phyloP scores from a whole-genome alignment of 1,140 invertebrate genomes.

The Drosophila nebulosa region DNA sequence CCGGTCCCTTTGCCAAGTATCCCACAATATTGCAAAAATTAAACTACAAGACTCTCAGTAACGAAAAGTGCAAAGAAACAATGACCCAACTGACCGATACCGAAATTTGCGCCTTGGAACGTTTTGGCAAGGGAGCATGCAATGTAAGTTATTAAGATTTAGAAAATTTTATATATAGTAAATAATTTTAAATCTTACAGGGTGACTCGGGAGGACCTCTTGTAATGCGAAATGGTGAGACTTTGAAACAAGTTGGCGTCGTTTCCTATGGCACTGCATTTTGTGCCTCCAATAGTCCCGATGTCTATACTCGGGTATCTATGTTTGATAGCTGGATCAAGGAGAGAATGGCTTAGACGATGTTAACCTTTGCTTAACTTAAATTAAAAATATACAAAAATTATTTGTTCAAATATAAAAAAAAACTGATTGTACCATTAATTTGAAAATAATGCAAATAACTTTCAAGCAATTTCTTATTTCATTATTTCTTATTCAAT shows the following conservation, averaged over 20 bases:
- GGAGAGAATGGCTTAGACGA: constrained; percentile 53
- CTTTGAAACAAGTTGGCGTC: constrained; percentile 83
- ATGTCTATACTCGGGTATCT: constrained; percentile 83
- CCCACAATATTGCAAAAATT: constrained; percentile 64
- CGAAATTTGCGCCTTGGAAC: constrained; percentile 82
- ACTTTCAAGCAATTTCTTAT: no score
- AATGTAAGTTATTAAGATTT: constrained; percentile 42
- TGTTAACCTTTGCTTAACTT: background rate
- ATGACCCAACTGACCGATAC: constrained; percentile 76
- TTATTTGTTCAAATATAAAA: no score
- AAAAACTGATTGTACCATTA: no score
- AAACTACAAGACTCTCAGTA: constrained; percentile 64
- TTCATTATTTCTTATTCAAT: no score
- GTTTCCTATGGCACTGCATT: constrained; percentile 87
- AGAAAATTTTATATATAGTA: constrained; percentile 53
- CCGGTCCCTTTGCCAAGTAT: constrained; percentile 68
- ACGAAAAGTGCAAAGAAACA: constrained; percentile 60
- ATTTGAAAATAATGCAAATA: no score
- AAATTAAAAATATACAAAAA: no score
- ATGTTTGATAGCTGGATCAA: constrained; percentile 82
- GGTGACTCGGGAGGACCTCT: constrained; percentile 89
- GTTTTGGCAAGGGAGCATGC: constrained; percentile 81
- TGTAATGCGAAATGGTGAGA: constrained; percentile 60
- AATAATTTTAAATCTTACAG: constrained; percentile 63
- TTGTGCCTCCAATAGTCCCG: constrained; percentile 81